Percentiles rank a stretch among this genome's conserved stretches.
Evolutionary conservation across 2,113 vertebrate genomes (phyloP).

Genomic region (Erythrocercus mccallii): DNA sequence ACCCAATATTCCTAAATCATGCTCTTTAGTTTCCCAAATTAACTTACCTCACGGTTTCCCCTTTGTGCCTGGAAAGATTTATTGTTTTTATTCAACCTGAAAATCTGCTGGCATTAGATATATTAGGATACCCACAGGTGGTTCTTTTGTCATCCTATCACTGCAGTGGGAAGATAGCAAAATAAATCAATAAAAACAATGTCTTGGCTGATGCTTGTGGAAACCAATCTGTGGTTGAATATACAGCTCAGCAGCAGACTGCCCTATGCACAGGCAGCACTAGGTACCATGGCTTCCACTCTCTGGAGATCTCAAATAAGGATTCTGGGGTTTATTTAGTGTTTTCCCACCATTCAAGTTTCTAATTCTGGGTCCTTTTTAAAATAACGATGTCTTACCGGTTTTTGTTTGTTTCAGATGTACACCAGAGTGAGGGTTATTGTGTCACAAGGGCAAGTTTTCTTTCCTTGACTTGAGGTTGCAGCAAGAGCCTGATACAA

Average conservation of each 20-base stretch:
- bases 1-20: conserved; percentile 45
- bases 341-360: background rate
- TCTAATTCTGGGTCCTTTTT: background rate
- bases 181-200: conserved; percentile 67
- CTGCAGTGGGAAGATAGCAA: conserved; percentile 60
- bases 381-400: background rate
- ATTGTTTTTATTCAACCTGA: conserved; percentile 62
- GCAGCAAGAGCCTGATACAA: background rate
- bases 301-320: background rate
- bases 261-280: background rate
- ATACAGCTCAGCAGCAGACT: background rate
- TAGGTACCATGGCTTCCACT: background rate
- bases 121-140: conserved; percentile 63
- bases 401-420: background rate
- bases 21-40: conserved; percentile 40
- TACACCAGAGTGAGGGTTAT: background rate
- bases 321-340: background rate
- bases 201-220: conserved; percentile 44
- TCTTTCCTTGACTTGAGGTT: background rate
- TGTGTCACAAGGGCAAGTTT: background rate
- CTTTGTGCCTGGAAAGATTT: conserved; percentile 50
- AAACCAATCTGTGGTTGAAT: conserved; percentile 42
- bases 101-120: conserved; percentile 62
- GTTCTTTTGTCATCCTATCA: conserved; percentile 57
- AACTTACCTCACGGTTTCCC: conserved; percentile 27